phyloP scores from a whole-genome alignment of 2,113 vertebrate genomes.

The Heloderma charlesbogerti region DNA sequence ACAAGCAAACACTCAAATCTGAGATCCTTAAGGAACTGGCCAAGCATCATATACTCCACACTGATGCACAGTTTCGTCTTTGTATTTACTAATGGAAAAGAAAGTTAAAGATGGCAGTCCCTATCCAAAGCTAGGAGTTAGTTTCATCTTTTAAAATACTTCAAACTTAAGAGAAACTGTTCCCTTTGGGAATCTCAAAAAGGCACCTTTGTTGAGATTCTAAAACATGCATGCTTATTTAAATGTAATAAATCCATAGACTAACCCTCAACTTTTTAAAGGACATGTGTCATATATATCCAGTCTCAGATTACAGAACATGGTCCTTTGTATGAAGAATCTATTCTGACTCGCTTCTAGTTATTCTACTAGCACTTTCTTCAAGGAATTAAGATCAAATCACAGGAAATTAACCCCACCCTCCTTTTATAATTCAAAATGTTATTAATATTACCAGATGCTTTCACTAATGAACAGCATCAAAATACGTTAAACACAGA shows the following conservation, averaged over 20 bases:
- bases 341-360: neutral
- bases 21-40: neutral
- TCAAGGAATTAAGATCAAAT: neutral
- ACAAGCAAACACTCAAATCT: neutral
- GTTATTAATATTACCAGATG: conserved; percentile 3
- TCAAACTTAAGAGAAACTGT: neutral
- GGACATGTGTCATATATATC: neutral
- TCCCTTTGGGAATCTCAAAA: neutral
- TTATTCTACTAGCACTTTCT: neutral
- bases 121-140: neutral
- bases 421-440: conserved; percentile 24
- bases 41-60: neutral
- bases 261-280: neutral
- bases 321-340: neutral
- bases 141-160: neutral
- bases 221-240: neutral
- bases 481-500: conserved; percentile 2
- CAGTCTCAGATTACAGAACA: neutral
- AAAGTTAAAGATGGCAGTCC: neutral
- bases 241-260: neutral
- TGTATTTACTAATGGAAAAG: neutral
- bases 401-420: conserved; percentile 3
- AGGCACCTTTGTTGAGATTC: neutral
- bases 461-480: neutral
- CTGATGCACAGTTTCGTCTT: neutral